Percentiles rank a stretch among this genome's conserved stretches.
These are phyloP conservation scores for Cichlasoma orientale DNA, from an alignment of 2,797 vertebrate species.

Conservation along the genomic window DNA sequence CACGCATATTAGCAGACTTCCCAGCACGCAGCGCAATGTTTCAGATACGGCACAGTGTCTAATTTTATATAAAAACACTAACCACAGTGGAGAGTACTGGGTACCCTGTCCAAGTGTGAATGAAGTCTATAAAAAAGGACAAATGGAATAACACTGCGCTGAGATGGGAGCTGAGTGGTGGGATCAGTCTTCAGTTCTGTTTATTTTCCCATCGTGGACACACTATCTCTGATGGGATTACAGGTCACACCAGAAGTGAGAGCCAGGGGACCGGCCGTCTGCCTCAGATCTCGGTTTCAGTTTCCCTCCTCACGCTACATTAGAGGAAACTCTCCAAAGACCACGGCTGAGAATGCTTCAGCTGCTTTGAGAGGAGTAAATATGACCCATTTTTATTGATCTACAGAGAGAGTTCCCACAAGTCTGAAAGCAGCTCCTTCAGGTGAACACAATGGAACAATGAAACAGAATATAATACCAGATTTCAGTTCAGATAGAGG, in stretches of 20 bases:
- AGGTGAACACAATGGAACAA: conserved; percentile 9
- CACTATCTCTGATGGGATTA: conserved; percentile 73
- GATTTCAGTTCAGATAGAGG: neutral
- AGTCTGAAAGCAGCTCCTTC: conserved; percentile 22
- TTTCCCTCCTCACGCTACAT: conserved; percentile 62
- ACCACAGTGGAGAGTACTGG: neutral
- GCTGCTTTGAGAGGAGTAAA: conserved; percentile 65
- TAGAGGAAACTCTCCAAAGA: conserved; percentile 61
- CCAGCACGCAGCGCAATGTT: neutral
- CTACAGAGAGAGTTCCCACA: conserved; percentile 42
- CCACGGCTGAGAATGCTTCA: conserved; percentile 36
- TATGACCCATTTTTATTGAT: conserved; percentile 43
- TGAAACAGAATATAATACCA: neutral
- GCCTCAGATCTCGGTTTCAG: conserved; percentile 64
- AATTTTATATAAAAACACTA: neutral
- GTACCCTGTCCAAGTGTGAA: neutral
- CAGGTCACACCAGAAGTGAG: conserved; percentile 75
- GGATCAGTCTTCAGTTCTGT: conserved; percentile 61
- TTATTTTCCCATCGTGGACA: conserved; percentile 75
- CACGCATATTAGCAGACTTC: no score
- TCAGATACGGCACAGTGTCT: neutral
- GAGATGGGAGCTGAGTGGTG: conserved; percentile 22
- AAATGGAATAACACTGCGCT: neutral
- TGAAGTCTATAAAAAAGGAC: neutral
- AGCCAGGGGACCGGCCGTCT: conserved; percentile 61